These are phyloP conservation scores for mouse (Mus musculus) DNA, from an alignment of 2,113 vertebrate species.

Conservation along the genomic window DNA sequence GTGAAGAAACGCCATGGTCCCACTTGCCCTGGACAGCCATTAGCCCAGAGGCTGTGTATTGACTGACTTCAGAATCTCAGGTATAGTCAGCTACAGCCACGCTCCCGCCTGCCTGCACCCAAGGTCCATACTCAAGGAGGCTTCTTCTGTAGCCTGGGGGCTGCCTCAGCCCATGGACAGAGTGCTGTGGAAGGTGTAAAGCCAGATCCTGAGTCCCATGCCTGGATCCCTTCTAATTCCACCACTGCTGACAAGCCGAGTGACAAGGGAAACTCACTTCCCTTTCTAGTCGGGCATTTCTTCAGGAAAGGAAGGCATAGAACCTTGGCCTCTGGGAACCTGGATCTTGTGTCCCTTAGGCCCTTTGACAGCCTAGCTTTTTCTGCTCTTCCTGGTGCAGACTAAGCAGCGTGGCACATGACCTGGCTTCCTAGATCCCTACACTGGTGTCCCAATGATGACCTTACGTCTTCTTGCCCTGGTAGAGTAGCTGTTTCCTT, in stretches of 20 bases:
- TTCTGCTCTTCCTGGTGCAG: background rate
- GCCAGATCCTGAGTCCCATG: background rate
- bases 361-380: background rate
- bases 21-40: background rate
- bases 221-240: background rate
- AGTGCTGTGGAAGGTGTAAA: accelerated
- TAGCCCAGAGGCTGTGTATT: background rate
- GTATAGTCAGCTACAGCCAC: no score
- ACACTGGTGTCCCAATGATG: background rate
- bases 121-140: accelerated
- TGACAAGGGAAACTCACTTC: background rate
- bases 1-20: background rate
- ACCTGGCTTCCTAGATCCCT: background rate
- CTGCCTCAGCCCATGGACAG: background rate
- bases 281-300: background rate
- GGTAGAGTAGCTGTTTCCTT: background rate
- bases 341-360: accelerated
- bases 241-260: background rate
- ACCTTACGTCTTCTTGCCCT: background rate
- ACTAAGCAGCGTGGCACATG: background rate
- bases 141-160: accelerated
- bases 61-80: background rate
- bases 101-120: background rate
- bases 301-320: background rate
- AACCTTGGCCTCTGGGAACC: background rate